phyloP scores from a whole-genome alignment of 1,140 invertebrate genomes.

The Trichomalopsis sarcophagae region DNA sequence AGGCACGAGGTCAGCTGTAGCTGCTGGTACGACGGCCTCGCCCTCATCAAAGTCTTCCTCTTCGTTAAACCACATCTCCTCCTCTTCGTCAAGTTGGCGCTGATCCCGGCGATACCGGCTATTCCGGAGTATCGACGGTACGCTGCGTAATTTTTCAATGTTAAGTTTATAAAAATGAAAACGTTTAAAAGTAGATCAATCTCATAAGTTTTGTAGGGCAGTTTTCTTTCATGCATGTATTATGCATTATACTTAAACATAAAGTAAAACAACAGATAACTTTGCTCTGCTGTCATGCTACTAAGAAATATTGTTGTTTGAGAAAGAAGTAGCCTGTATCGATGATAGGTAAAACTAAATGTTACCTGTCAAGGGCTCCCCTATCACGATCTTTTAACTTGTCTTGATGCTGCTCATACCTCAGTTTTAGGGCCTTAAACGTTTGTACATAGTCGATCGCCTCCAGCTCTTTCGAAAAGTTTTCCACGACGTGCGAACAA shows the following conservation, averaged over 20 bases:
- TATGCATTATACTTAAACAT: background rate
- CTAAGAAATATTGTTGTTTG: background rate
- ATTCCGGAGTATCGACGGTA: conserved; percentile 86
- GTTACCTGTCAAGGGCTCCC: conserved; percentile 83
- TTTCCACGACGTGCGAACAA: conserved; percentile 95
- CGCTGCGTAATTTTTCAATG: conserved; percentile 63
- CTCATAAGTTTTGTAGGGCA: background rate
- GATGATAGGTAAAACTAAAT: conserved; percentile 29
- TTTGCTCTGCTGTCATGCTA: background rate
- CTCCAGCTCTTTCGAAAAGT: conserved; percentile 94
- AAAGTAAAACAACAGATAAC: background rate
- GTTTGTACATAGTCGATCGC: conserved; percentile 97
- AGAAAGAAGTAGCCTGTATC: background rate
- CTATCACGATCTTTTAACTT: conserved; percentile 89
- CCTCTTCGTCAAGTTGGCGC: conserved; percentile 95
- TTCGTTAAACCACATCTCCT: conserved; percentile 99
- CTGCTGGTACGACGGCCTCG: conserved; percentile 78
- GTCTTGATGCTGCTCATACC: conserved; percentile 96
- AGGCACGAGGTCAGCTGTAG: conserved; percentile 69
- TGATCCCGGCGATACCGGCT: conserved; percentile 92
- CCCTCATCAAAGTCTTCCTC: conserved; percentile 96
- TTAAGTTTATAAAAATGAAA: background rate
- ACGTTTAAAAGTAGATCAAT: background rate
- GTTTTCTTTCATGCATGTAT: background rate
- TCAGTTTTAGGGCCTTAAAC: conserved; percentile 92